Base-by-base conservation (phyloP, 2,113 vertebrate species). In the Ondatra zibethicus region DNA sequence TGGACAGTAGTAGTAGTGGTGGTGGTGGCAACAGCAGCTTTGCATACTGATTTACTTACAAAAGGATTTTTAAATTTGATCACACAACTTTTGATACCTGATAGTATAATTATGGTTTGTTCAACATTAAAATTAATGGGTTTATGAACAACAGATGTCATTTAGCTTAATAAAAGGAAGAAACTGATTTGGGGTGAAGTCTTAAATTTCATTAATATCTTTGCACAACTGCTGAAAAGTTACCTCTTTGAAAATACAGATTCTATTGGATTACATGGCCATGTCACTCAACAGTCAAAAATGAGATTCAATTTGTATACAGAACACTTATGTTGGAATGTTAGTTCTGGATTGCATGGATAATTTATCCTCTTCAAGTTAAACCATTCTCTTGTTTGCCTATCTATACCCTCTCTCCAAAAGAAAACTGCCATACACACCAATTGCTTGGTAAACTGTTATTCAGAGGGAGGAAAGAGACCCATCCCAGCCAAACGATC, bases 171-270 rank as follows among this genome's bases (percentile, higher is more conserved):
- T 65, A 89, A 3, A 93, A 95, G 23, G 29, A 93, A 95, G 80
- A 31, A 91, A 33, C 50, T 77, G 47, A 94, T 88, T 8, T 72
- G 92, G 29, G n/a, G 9, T n/a, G 88, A 65, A 16, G 12, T 85
- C 16, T 27, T 29, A 91, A 86, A 70, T 93, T 86, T 85, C 84
- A 86, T 3, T 58, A 33, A 72, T 76, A 47, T 73, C 10, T 82
- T 47, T 94, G 91, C n/a, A 75, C n/a, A 89, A 92, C 17, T 95
- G 65, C 39, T 91, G 7, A 89, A 91, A n/a, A 75, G 55, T n/a
- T 93, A 21, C 14, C 9, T 85, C 86, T 88, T 88, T 52, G 39
- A 97, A 97, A 95, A 77, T 58, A 76, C 21, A 92, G 31, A 36
- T 16, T 88, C 68, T 89, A 42, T 19, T 87, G 29, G n/a, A 94